Evolutionary conservation across 2,113 vertebrate species (phyloP).

Genomic region (Nerophis lumbriciformis): DNA sequence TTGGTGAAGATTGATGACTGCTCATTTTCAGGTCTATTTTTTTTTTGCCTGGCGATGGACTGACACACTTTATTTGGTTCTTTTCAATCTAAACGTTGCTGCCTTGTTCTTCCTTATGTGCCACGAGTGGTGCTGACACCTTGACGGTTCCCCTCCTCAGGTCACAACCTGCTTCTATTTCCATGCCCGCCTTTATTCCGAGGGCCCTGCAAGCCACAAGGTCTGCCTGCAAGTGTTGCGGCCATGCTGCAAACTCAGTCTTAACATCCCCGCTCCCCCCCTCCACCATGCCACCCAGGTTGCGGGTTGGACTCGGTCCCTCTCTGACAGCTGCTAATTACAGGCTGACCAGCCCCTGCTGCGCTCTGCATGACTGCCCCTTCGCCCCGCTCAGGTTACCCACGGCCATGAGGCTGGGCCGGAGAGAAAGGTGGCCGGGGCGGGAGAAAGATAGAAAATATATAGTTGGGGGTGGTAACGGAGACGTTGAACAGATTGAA

Average conservation of each 20-base stretch:
- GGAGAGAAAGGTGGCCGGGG: constrained; percentile 54
- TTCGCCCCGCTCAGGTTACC: constrained; percentile 70
- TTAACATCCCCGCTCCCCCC: constrained; percentile 36
- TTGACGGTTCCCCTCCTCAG: not conserved
- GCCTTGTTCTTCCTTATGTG: not conserved
- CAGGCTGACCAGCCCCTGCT: constrained; percentile 74
- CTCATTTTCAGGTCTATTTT: too few species aligned
- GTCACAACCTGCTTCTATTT: constrained; percentile 17
- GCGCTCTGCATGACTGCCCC: constrained; percentile 75
- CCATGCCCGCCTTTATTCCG: constrained; percentile 28
- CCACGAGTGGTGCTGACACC: not conserved
- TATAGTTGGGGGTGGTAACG: constrained; percentile 21
- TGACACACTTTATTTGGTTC: too few species aligned
- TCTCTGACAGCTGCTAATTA: constrained; percentile 79
- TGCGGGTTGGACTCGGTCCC: constrained; percentile 70
- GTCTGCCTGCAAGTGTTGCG: constrained; percentile 58
- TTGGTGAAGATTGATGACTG: too few species aligned
- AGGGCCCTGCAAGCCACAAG: constrained; percentile 32
- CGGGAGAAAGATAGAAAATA: constrained; percentile 46
- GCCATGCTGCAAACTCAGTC: constrained; percentile 51
- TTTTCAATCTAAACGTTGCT: too few species aligned
- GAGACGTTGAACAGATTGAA: constrained; percentile 48
- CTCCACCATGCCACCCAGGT: constrained; percentile 79
- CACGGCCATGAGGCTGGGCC: constrained; percentile 52
- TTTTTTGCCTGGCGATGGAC: too few species aligned